phyloP scores from a whole-genome alignment of 2,113 vertebrate species.

The Halichoerus grypus region DNA sequence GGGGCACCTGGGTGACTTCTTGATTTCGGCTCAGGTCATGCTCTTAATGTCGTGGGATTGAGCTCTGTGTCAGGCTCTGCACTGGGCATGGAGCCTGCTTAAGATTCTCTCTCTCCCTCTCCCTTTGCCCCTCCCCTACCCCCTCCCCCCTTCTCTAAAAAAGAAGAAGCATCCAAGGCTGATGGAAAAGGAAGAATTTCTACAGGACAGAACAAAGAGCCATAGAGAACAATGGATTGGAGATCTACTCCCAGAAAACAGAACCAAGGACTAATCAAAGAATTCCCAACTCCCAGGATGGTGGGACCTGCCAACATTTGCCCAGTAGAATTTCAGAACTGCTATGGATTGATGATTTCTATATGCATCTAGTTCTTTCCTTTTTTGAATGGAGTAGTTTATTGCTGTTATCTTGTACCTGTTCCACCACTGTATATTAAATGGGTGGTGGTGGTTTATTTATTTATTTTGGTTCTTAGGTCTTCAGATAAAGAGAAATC shows the following conservation, averaged over 20 bases:
- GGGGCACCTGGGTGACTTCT: neutral
- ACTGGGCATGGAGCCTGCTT: neutral
- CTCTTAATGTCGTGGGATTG: neutral
- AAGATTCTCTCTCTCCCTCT: neutral
- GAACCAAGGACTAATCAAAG: neutral
- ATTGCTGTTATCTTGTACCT: neutral
- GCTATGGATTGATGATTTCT: neutral
- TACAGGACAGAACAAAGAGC: neutral
- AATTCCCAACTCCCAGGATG: neutral
- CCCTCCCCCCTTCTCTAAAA: no score
- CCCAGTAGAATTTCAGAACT: slow-evolving; percentile 47
- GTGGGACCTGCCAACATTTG: neutral
- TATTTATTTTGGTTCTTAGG: neutral
- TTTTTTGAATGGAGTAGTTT: slow-evolving; percentile 3
- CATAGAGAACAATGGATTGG: neutral
- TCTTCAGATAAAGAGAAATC: slow-evolving; percentile 36
- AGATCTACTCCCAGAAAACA: neutral
- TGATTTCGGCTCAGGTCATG: neutral
- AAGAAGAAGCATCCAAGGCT: neutral
- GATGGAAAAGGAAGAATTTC: slow-evolving; percentile 4
- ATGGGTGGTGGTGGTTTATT: neutral
- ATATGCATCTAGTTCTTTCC: neutral
- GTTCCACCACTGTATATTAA: neutral
- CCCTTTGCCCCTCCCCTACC: neutral
- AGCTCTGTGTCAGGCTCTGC: neutral